Evolutionary conservation across 2,113 vertebrate species (phyloP).

Genomic region (Pardalotus punctatus): DNA sequence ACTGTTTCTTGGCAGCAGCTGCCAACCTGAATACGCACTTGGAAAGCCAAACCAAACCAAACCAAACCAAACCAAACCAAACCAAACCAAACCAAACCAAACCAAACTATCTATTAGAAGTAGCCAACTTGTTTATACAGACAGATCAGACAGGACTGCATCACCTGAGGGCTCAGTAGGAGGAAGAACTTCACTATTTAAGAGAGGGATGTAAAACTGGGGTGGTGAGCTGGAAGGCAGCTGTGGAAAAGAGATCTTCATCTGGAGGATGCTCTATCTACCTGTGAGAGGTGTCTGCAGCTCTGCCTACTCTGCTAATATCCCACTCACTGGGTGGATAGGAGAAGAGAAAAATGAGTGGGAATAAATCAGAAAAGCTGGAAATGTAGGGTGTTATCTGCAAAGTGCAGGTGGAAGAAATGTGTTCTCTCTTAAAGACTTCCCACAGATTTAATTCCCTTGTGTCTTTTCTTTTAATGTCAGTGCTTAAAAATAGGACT

Average conservation of each 20-base stretch:
- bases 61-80: background rate
- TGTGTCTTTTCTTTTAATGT: conserved; percentile 19
- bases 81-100: background rate
- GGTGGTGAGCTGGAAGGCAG: background rate
- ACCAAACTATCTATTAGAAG: background rate
- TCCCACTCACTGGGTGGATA: background rate
- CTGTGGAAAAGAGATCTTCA: background rate
- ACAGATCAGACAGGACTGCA: background rate
- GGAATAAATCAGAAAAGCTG: conserved; percentile 8
- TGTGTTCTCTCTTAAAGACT: background rate
- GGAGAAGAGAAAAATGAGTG: background rate
- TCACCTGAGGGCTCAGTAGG: background rate
- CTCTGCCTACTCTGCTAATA: background rate
- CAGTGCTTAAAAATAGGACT: conserved; percentile 3
- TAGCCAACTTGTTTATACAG: background rate
- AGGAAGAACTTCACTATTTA: background rate
- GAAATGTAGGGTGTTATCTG: conserved; percentile 22
- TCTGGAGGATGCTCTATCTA: background rate
- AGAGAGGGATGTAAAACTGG: background rate
- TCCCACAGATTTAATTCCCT: conserved; percentile 10
- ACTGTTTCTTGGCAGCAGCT: background rate
- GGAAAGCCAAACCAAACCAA: background rate
- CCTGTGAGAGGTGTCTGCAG: background rate
- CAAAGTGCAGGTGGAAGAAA: conserved; percentile 21
- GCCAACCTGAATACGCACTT: background rate